Conservation (phyloP, 2,797 vertebrate genomes). For the Enteromius paludinosus region DNA sequence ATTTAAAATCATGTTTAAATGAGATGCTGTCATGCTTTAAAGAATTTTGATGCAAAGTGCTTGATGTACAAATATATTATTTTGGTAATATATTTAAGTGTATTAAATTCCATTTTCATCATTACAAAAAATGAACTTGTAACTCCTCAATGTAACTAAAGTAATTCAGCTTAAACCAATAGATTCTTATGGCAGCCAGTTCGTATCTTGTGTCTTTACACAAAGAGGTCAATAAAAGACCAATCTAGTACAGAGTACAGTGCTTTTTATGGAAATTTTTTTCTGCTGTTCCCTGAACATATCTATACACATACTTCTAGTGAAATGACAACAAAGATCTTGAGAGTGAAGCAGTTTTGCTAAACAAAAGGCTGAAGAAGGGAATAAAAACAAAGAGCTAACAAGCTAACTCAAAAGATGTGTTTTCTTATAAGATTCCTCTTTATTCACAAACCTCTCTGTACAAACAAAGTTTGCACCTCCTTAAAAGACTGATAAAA, state of each 20-base stretch:
- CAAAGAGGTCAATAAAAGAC: conserved; percentile 12
- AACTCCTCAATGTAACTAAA: conserved; percentile 60
- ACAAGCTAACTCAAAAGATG: conserved; percentile 16
- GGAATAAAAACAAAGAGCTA: neutral
- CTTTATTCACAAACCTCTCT: conserved; percentile 29
- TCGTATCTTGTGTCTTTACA: conserved; percentile 10
- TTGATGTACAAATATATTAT: too few species aligned
- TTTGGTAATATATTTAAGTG: neutral
- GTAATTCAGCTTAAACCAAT: conserved; percentile 62
- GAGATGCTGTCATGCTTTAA: too few species aligned
- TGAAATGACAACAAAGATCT: neutral
- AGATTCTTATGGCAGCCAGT: conserved; percentile 51
- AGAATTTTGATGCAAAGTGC: too few species aligned
- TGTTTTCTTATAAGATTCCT: neutral
- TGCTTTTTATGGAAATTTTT: conserved; percentile 7
- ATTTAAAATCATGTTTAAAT: neutral
- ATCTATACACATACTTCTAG: conserved; percentile 3
- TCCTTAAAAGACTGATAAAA: conserved; percentile 50
- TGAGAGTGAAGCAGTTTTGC: neutral
- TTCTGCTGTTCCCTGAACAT: neutral
- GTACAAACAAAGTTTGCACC: conserved; percentile 16
- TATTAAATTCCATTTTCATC: neutral
- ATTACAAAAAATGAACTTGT: too few species aligned
- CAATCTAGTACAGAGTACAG: neutral
- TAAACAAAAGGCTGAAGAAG: conserved; percentile 11